Percentiles rank a stretch among this genome's conserved stretches.
These are phyloP conservation scores for Passer montanus DNA, from an alignment of 2,113 vertebrate genomes.

Conservation along the genomic window DNA sequence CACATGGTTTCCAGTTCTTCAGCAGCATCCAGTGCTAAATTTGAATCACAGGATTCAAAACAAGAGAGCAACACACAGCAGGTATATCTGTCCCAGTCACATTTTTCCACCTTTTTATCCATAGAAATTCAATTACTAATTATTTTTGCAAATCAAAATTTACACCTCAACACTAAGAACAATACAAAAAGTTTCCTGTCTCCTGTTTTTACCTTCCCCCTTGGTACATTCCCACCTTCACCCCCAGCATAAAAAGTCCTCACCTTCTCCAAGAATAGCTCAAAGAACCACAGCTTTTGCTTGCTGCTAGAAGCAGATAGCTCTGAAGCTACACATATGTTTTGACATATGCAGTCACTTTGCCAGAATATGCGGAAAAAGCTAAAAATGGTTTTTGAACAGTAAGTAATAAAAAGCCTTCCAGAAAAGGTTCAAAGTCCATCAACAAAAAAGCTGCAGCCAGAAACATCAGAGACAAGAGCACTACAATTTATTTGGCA, in stretches of 20 bases:
- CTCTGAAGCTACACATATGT: background rate
- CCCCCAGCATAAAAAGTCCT: background rate
- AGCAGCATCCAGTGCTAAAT: background rate
- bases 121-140: background rate
- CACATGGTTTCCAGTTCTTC: accelerated
- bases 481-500: background rate
- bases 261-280: background rate
- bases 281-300: background rate
- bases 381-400: slow-evolving; percentile 9
- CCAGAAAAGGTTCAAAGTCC: background rate
- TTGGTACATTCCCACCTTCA: background rate
- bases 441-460: background rate
- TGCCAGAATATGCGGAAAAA: background rate
- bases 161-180: background rate
- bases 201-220: background rate
- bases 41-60: background rate
- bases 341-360: background rate
- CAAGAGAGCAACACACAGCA: background rate
- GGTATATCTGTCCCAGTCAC: background rate
- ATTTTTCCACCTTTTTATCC: background rate
- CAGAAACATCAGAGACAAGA: slow-evolving; percentile 14
- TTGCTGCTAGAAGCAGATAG: background rate
- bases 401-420: background rate
- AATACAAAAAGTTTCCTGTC: background rate
- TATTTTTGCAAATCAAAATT: background rate